phyloP scores from a whole-genome alignment of 2,113 vertebrate species.

The Podiceps cristatus region DNA sequence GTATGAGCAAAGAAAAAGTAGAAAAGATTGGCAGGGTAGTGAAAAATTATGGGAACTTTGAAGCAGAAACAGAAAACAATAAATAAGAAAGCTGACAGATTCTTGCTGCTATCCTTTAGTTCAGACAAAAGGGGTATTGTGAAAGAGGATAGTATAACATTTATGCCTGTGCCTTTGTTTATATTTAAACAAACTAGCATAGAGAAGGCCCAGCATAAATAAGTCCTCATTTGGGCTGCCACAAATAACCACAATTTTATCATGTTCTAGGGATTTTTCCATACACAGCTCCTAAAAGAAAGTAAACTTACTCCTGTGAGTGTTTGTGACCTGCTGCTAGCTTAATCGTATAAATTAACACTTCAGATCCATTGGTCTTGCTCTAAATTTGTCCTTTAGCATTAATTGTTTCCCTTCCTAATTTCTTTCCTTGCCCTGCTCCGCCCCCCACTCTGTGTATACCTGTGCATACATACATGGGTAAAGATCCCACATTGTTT shows the following conservation, averaged over 20 bases:
- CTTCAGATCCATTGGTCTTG: not conserved
- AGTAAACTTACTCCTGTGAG: not conserved
- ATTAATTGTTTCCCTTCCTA: not conserved
- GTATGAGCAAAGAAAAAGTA: not conserved
- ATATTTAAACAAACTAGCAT: not conserved
- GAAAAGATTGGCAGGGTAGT: not conserved
- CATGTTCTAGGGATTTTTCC: not conserved
- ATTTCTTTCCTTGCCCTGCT: not conserved
- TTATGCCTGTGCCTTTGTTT: not conserved
- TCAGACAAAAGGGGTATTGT: not conserved
- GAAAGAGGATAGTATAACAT: not conserved
- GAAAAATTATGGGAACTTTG: not conserved
- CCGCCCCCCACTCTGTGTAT: not conserved
- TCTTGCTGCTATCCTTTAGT: not conserved
- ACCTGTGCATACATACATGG: not conserved
- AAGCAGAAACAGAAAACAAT: not conserved
- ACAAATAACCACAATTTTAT: not conserved
- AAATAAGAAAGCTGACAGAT: not conserved
- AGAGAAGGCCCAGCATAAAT: not conserved
- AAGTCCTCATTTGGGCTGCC: not conserved
- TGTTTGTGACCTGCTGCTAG: not conserved
- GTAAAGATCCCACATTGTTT: not conserved
- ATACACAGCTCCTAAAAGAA: not conserved
- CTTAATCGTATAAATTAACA: not conserved
- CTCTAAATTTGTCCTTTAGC: not conserved